Conservation (phyloP, 2,888 invertebrate species). For the Oscheius onirici region DNA sequence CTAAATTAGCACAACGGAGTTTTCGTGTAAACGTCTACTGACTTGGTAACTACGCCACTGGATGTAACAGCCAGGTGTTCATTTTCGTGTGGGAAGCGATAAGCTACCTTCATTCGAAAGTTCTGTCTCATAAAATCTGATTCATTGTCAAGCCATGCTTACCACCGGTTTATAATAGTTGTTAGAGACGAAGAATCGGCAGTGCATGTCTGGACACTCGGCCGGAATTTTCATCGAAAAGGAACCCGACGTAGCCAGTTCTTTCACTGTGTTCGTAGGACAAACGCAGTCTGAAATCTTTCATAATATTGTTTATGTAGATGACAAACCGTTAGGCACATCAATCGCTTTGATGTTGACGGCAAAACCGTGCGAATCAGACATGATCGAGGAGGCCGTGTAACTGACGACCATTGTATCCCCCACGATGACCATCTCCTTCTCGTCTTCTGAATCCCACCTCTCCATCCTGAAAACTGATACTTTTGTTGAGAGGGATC, state of each 20-base stretch:
- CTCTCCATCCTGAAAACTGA: neutral
- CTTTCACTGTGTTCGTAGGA: neutral
- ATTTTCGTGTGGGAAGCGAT: neutral
- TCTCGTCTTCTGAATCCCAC: neutral
- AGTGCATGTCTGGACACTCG: neutral
- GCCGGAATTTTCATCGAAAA: conserved; percentile 5
- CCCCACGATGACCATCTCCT: neutral
- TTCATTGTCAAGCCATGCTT: neutral
- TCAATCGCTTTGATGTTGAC: neutral
- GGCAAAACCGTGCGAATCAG: neutral
- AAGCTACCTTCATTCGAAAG: neutral
- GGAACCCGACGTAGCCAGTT: neutral
- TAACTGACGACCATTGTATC: neutral
- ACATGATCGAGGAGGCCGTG: neutral
- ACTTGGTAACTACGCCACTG: neutral
- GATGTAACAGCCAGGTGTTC: neutral
- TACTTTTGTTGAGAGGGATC: neutral
- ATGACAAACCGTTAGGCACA: neutral
- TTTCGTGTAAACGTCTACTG: neutral
- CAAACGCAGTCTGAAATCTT: conserved; percentile 5
- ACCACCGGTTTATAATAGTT: neutral
- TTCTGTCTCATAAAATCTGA: neutral
- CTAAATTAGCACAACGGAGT: neutral
- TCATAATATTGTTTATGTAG: neutral
- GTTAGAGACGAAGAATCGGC: neutral